A percentile compares a stretch with the other conserved stretches of the same genome.
These are phyloP conservation scores for Bombyx huttoni DNA, from an alignment of 2,888 invertebrate species.

Conservation along the genomic window DNA sequence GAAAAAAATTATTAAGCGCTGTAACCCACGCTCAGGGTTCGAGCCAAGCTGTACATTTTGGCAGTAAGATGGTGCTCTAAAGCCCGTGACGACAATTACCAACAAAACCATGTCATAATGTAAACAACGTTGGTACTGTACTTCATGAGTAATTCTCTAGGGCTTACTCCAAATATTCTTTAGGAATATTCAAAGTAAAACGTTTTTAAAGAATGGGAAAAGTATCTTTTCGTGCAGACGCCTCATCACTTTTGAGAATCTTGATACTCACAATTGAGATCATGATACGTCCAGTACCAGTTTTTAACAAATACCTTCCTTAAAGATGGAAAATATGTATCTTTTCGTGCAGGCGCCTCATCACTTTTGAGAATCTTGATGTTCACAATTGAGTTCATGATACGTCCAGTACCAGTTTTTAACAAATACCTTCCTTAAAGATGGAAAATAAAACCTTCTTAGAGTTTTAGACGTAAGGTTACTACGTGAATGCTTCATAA, in stretches of 20 bases:
- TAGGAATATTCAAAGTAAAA: no score
- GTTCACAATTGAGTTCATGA: not conserved
- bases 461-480: no score
- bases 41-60: conserved; percentile 29
- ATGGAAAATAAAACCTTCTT: no score
- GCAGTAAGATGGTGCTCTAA: not conserved
- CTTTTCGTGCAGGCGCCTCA: not conserved
- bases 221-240: not conserved
- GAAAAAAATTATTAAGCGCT: conserved; percentile 30
- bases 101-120: not conserved
- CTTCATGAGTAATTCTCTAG: not conserved
- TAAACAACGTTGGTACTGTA: not conserved
- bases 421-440: not conserved
- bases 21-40: conserved; percentile 36
- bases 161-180: not conserved
- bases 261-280: no score
- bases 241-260: no score
- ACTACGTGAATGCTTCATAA: no score
- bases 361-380: no score
- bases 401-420: not conserved
- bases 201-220: no score
- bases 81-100: not conserved
- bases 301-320: not conserved
- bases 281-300: not conserved
- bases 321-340: not conserved